Evolutionary conservation across 2,888 invertebrate genomes (phyloP).

Genomic region (Rotaria socialis): DNA sequence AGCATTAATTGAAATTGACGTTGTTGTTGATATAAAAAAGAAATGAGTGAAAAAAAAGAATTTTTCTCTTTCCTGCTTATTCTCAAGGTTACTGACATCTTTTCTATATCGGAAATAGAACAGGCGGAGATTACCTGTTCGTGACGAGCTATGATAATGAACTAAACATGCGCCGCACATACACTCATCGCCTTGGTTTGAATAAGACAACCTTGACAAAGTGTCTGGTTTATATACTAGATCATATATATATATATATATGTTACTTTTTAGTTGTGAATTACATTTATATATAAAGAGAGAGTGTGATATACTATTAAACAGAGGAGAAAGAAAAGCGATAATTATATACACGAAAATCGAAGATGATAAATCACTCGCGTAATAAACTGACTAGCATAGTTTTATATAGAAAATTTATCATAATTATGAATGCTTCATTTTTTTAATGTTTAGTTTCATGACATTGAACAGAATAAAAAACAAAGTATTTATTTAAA

Average conservation of each 20-base stretch:
- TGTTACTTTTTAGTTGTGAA: neutral
- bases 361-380: neutral
- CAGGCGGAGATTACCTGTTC: conserved; percentile 17
- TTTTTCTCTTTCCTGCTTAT: neutral
- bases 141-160: neutral
- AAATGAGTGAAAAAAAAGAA: neutral
- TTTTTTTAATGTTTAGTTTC: neutral
- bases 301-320: neutral
- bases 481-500: neutral
- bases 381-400: neutral
- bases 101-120: neutral
- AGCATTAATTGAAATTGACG: neutral
- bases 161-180: conserved; percentile 1
- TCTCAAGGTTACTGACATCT: neutral
- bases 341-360: neutral
- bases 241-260: conserved; percentile 2
- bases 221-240: neutral
- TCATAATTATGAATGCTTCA: neutral
- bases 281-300: neutral
- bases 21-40: neutral
- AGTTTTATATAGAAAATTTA: neutral
- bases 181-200: neutral
- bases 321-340: neutral
- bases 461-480: neutral
- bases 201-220: neutral